Evolutionary conservation across 2,888 invertebrate genomes (phyloP).

Genomic region (Polydrusus cervinus): DNA sequence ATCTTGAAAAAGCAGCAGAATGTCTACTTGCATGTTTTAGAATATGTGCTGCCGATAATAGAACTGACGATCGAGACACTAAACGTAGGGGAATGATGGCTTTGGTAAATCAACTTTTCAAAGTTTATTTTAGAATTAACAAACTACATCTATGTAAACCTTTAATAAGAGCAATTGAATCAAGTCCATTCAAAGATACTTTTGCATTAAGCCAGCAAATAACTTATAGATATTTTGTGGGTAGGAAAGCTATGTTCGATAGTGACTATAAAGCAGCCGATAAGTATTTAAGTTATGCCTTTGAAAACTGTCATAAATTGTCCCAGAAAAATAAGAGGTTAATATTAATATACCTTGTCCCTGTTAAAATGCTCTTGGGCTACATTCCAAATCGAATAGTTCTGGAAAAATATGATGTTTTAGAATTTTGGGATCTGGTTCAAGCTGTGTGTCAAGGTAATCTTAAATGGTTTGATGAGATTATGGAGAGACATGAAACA

Average conservation of each 20-base stretch:
- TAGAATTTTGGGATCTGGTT: slow-evolving; percentile 92
- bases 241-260: slow-evolving; percentile 98
- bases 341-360: slow-evolving; percentile 95
- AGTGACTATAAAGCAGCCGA: slow-evolving; percentile 96
- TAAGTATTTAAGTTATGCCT: slow-evolving; percentile 93
- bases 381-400: slow-evolving; percentile 91
- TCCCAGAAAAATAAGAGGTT: slow-evolving; percentile 91
- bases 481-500: slow-evolving; percentile 88
- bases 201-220: slow-evolving; percentile 95
- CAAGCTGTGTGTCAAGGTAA: slow-evolving; percentile 93
- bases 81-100: slow-evolving; percentile 97
- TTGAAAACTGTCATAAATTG: slow-evolving; percentile 88
- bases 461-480: slow-evolving; percentile 85
- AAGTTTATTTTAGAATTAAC: slow-evolving; percentile 88
- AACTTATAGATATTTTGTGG: slow-evolving; percentile 97
- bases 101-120: slow-evolving; percentile 97
- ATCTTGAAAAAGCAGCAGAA: slow-evolving; percentile 94
- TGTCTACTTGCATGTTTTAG: slow-evolving; percentile 94
- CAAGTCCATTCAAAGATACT: slow-evolving; percentile 89
- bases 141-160: slow-evolving; percentile 94
- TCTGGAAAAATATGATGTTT: slow-evolving; percentile 90
- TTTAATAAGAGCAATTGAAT: slow-evolving; percentile 96
- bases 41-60: slow-evolving; percentile 95
- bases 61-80: slow-evolving; percentile 91
- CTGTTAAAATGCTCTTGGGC: slow-evolving; percentile 97